Percentiles rank a stretch among this genome's conserved stretches.
phyloP scores from a whole-genome alignment of 1,140 invertebrate species.

The Sminthurides bifidus region DNA sequence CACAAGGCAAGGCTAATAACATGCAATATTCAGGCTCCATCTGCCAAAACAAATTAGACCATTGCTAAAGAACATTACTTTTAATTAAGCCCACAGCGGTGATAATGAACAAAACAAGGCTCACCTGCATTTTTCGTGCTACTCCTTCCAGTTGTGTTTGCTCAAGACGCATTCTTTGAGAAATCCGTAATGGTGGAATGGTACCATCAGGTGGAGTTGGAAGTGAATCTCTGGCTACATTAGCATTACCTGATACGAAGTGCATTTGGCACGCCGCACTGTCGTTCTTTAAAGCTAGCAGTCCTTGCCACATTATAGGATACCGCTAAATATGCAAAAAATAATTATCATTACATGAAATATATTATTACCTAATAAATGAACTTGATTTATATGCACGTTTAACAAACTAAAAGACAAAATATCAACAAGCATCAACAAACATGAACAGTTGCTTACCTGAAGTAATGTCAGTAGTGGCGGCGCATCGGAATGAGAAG shows the following conservation, averaged over 20 bases:
- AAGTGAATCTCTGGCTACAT: slow-evolving; percentile 68
- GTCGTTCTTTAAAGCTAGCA: slow-evolving; percentile 88
- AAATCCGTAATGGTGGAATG: slow-evolving; percentile 74
- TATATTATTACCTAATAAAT: neutral
- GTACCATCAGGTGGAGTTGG: slow-evolving; percentile 60
- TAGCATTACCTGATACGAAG: slow-evolving; percentile 84
- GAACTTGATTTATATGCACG: slow-evolving; percentile 1
- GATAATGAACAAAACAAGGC: slow-evolving; percentile 30
- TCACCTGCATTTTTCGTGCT: slow-evolving; percentile 86
- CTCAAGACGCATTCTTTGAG: slow-evolving; percentile 91
- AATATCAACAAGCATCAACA: no score
- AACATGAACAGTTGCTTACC: slow-evolving; percentile 39
- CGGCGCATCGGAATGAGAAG: no score
- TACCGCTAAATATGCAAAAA: slow-evolving; percentile 51
- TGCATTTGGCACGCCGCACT: slow-evolving; percentile 96
- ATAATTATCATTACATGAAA: neutral
- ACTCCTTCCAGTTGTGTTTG: slow-evolving; percentile 88
- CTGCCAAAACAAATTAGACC: slow-evolving; percentile 48
- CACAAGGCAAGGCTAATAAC: slow-evolving; percentile 86
- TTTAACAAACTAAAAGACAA: neutral
- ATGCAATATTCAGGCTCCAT: slow-evolving; percentile 91
- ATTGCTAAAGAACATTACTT: no score
- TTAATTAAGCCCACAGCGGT: no score
- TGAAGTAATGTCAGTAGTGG: slow-evolving; percentile 60
- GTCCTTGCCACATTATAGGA: slow-evolving; percentile 91